These are phyloP conservation scores for Pseudomugil tenellus DNA, from an alignment of 2,797 vertebrate genomes.

Conservation along the genomic window DNA sequence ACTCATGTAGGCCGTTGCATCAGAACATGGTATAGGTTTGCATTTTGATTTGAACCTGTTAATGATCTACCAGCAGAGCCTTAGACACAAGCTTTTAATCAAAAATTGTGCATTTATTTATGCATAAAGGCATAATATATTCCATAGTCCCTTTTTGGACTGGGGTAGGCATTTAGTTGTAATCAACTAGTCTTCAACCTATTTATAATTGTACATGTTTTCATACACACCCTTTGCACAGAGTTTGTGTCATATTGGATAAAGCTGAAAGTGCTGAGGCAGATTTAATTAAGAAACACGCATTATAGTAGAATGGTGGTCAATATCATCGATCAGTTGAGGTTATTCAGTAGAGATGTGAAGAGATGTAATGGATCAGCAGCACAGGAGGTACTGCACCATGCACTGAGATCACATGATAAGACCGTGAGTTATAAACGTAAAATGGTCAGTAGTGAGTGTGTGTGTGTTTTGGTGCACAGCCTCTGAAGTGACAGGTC, in stretches of 20 bases:
- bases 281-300: conserved; percentile 73
- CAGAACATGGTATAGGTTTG: conserved; percentile 19
- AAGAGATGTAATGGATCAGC: conserved; percentile 39
- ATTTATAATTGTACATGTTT: not conserved
- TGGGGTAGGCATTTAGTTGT: too few relatives aligned
- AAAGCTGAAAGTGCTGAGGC: conserved; percentile 63
- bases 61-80: conserved; percentile 37
- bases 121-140: not conserved
- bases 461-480: conserved; percentile 7
- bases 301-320: conserved; percentile 53
- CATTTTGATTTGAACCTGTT: conserved; percentile 41
- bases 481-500: conserved; percentile 29
- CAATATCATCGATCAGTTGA: conserved; percentile 60
- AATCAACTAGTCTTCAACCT: not conserved
- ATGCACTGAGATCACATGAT: conserved; percentile 34
- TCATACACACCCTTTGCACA: not conserved
- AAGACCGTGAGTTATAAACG: conserved; percentile 44
- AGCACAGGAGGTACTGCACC: conserved; percentile 3
- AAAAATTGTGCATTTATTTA: conserved; percentile 11
- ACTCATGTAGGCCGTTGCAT: conserved; percentile 4
- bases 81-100: conserved; percentile 45
- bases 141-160: not conserved
- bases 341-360: conserved; percentile 52
- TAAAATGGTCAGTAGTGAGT: conserved; percentile 3
- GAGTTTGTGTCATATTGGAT: conserved; percentile 31